Conservation (phyloP, 2,888 invertebrate species). For the Diarsia dahlii region DNA sequence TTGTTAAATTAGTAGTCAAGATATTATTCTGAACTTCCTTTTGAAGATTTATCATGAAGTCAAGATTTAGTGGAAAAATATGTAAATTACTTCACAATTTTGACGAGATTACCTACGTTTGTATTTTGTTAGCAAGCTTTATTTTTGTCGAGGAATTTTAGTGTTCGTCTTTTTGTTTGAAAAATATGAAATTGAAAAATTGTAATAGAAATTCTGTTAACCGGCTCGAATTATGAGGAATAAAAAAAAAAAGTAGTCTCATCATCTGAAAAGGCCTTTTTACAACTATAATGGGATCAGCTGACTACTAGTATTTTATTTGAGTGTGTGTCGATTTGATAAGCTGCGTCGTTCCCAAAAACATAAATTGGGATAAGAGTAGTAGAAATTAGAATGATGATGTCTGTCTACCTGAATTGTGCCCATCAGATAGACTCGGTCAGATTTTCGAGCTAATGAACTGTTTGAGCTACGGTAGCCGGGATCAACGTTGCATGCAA, state of each 20-base stretch:
- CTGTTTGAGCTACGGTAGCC: not conserved
- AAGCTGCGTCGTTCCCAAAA: too few relatives aligned
- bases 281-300: too few relatives aligned
- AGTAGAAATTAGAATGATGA: too few relatives aligned
- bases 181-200: not conserved
- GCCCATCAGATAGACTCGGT: not conserved
- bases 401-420: not conserved
- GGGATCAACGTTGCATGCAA: not conserved
- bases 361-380: too few relatives aligned
- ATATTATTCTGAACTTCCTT: conserved; percentile 21
- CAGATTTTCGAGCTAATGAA: not conserved
- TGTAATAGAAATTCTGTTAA: not conserved
- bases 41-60: conserved; percentile 4
- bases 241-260: too few relatives aligned
- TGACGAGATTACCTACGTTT: conserved; percentile 28
- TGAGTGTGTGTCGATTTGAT: too few relatives aligned
- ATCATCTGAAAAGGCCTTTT: too few relatives aligned
- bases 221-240: too few relatives aligned
- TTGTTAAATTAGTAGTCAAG: conserved; percentile 27
- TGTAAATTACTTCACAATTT: conserved; percentile 25
- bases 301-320: too few relatives aligned
- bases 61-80: conserved; percentile 24
- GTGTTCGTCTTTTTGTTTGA: not conserved
- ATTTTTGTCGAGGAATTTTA: not conserved
- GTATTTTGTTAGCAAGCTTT: not conserved